phyloP scores from a whole-genome alignment of 1,140 invertebrate species.

The Drosophila athabasca region DNA sequence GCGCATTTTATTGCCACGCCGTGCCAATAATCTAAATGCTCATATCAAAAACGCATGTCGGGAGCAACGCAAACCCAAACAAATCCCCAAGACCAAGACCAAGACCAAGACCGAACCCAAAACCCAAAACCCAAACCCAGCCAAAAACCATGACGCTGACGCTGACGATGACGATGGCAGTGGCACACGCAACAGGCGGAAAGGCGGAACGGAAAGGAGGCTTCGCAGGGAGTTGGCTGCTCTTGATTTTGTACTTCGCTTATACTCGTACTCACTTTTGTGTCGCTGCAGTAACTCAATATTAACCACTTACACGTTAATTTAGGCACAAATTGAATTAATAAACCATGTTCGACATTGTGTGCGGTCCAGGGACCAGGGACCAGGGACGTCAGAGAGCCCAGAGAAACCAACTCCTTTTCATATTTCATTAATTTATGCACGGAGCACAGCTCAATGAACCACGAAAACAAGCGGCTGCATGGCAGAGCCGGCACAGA shows the following conservation, averaged over 20 bases:
- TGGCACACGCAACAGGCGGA: slow-evolving; percentile 57
- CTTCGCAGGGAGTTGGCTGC: slow-evolving; percentile 33
- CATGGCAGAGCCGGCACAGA: background rate
- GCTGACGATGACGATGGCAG: slow-evolving; percentile 34
- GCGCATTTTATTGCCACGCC: slow-evolving; percentile 55
- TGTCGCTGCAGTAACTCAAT: slow-evolving; percentile 73
- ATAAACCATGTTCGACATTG: slow-evolving; percentile 83
- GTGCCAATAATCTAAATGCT: slow-evolving; percentile 66
- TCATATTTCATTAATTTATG: slow-evolving; percentile 83
- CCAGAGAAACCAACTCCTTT: slow-evolving; percentile 58
- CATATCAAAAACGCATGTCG: slow-evolving; percentile 70
- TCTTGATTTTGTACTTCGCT: slow-evolving; percentile 20
- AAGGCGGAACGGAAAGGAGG: slow-evolving; percentile 12
- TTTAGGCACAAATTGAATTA: slow-evolving; percentile 84
- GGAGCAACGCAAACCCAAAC: slow-evolving; percentile 1
- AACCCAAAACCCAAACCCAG: background rate
- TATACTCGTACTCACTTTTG: background rate
- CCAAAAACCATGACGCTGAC: slow-evolving; percentile 6
- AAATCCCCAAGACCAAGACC: slow-evolving; percentile 15
- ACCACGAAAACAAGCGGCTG: slow-evolving; percentile 63
- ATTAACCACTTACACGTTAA: slow-evolving; percentile 83
- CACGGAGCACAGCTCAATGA: slow-evolving; percentile 74
- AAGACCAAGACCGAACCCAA: background rate
- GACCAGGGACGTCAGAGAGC: background rate
- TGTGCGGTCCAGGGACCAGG: slow-evolving; percentile 71